A percentile compares a stretch with the other conserved stretches of the same genome.
These are phyloP conservation scores for Micoletzkya japonica DNA, from an alignment of 2,888 invertebrate genomes.

Conservation along the genomic window DNA sequence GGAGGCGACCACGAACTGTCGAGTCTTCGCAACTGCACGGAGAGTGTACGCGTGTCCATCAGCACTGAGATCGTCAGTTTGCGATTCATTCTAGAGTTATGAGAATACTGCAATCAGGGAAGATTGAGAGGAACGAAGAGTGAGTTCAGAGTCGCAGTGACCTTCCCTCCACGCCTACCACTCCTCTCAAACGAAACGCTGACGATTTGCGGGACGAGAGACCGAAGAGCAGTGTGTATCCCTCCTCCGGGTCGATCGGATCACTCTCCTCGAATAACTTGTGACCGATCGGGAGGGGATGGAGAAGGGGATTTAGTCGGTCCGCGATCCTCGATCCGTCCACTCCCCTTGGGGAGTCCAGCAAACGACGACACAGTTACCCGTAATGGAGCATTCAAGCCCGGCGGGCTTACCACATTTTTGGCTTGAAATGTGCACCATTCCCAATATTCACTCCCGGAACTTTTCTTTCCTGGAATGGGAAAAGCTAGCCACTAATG, in stretches of 20 bases:
- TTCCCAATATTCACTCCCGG: too few relatives aligned
- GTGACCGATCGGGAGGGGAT: constrained; percentile 8
- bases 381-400: too few relatives aligned
- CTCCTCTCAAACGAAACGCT: constrained; percentile 13
- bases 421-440: too few relatives aligned
- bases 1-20: constrained; percentile 27
- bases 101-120: not conserved
- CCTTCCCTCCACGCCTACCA: constrained; percentile 20
- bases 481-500: too few relatives aligned
- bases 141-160: constrained; percentile 10
- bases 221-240: constrained; percentile 20
- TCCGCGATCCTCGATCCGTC: too few relatives aligned
- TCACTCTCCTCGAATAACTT: constrained; percentile 16
- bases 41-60: constrained; percentile 22
- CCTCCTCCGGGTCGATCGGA: constrained; percentile 7
- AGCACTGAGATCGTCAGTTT: constrained; percentile 18
- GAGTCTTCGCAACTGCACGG: constrained; percentile 12
- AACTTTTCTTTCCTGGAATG: too few relatives aligned
- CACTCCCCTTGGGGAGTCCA: too few relatives aligned
- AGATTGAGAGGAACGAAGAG: not conserved
- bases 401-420: too few relatives aligned
- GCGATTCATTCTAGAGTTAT: not conserved
- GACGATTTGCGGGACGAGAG: constrained; percentile 10
- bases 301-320: too few relatives aligned
- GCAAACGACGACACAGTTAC: too few relatives aligned